These are phyloP conservation scores for Priocnemis perturbator DNA, from an alignment of 2,888 invertebrate species.

Conservation along the genomic window DNA sequence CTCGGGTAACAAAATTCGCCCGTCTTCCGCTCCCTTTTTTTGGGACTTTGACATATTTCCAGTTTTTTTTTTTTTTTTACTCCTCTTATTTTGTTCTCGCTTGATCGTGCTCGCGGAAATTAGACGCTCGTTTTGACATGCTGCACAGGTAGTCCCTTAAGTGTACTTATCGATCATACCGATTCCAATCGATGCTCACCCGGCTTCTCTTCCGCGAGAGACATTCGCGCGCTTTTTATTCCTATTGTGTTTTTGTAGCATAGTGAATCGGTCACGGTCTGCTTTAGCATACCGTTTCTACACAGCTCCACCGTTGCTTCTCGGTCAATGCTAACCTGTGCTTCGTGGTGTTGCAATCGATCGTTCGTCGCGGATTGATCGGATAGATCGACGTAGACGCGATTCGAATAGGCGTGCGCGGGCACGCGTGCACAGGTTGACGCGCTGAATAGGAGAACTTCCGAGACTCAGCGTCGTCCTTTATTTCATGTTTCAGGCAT, in stretches of 20 bases:
- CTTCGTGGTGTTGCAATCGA: slow-evolving; percentile 34
- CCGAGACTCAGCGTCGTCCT: slow-evolving; percentile 15
- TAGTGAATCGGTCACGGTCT: slow-evolving; percentile 6
- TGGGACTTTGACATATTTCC: neutral
- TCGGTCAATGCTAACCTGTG: slow-evolving; percentile 40
- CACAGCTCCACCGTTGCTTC: slow-evolving; percentile 25
- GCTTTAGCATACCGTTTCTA: slow-evolving; percentile 28
- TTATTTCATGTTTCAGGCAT: slow-evolving; percentile 80
- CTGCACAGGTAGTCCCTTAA: no score
- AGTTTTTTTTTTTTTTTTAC: neutral
- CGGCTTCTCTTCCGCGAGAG: slow-evolving; percentile 9
- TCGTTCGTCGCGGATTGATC: slow-evolving; percentile 14
- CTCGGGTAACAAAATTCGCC: no score
- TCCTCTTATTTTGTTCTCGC: no score
- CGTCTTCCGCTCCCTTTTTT: no score
- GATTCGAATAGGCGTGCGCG: slow-evolving; percentile 14
- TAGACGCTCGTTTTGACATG: no score
- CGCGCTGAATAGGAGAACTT: neutral
- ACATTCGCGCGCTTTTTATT: neutral
- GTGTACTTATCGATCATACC: no score
- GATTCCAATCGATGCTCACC: no score
- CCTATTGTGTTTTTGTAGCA: neutral
- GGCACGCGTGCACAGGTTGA: slow-evolving; percentile 4
- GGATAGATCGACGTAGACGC: slow-evolving; percentile 11
- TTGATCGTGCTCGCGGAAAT: no score